phyloP scores from a whole-genome alignment of 2,113 vertebrate genomes.

The Bos indicus region DNA sequence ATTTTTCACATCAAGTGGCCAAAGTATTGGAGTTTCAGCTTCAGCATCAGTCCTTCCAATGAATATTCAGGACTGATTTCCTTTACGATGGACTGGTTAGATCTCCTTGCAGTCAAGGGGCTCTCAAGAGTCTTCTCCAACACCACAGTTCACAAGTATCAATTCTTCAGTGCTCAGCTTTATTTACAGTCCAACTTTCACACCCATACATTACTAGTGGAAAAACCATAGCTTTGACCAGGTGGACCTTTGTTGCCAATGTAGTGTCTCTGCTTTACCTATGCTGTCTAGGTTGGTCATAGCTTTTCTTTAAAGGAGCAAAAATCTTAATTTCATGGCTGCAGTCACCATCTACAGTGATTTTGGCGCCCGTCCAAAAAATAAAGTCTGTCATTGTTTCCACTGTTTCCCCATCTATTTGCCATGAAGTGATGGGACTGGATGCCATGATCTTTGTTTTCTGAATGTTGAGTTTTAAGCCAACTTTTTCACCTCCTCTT shows the following conservation, averaged over 20 bases:
- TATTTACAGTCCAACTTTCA: neutral
- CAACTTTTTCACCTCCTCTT: neutral
- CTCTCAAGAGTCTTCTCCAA: neutral
- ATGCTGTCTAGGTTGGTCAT: neutral
- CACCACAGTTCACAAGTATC: neutral
- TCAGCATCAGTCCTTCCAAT: neutral
- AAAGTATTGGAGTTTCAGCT: neutral
- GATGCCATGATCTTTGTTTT: neutral
- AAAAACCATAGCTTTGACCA: neutral
- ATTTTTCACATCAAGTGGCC: neutral
- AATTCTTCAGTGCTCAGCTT: neutral
- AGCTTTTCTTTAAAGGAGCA: neutral
- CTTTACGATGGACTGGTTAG: neutral
- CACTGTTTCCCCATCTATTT: neutral
- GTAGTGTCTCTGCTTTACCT: neutral
- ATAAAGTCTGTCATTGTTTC: neutral
- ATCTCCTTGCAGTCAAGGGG: neutral
- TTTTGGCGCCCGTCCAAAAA: fast-evolving
- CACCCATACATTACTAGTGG: neutral
- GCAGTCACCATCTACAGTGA: neutral
- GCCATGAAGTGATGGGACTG: neutral
- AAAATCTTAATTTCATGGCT: neutral
- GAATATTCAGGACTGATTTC: neutral
- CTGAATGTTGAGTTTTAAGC: neutral
- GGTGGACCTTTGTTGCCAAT: neutral